Conservation (phyloP, 2,113 vertebrate genomes). For the Pogonocichla stellata region DNA sequence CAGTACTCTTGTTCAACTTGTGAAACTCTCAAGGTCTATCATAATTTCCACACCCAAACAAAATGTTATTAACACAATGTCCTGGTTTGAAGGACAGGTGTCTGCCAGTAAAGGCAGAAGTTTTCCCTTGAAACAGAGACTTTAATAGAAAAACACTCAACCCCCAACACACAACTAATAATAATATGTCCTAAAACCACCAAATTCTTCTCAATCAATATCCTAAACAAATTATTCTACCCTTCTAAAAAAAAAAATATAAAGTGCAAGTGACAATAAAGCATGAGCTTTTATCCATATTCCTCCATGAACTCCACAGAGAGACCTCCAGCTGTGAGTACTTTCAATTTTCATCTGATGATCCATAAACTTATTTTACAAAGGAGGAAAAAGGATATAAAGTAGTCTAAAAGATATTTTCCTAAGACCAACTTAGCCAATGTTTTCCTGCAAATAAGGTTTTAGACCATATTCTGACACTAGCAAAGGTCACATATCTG, state of each 20-base stretch:
- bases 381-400: neutral
- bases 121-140: too few relatives aligned
- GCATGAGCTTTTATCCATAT: neutral
- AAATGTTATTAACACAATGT: neutral
- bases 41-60: neutral
- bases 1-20: neutral
- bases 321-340: neutral
- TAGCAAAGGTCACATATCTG: neutral
- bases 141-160: too few relatives aligned
- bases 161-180: too few relatives aligned
- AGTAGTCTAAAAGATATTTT: neutral
- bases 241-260: neutral
- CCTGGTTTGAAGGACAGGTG: too few relatives aligned
- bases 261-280: neutral
- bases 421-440: neutral
- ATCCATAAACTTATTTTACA: neutral
- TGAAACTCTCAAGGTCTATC: neutral
- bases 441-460: neutral
- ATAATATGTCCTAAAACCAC: neutral
- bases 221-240: neutral
- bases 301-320: neutral
- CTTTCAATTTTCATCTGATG: neutral
- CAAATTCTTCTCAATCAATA: neutral
- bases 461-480: neutral
- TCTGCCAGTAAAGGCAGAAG: too few relatives aligned